A percentile compares a stretch with the other conserved stretches of the same genome.
Conservation (phyloP, 2,797 vertebrate genomes). For the Artibeus jamaicensis region DNA sequence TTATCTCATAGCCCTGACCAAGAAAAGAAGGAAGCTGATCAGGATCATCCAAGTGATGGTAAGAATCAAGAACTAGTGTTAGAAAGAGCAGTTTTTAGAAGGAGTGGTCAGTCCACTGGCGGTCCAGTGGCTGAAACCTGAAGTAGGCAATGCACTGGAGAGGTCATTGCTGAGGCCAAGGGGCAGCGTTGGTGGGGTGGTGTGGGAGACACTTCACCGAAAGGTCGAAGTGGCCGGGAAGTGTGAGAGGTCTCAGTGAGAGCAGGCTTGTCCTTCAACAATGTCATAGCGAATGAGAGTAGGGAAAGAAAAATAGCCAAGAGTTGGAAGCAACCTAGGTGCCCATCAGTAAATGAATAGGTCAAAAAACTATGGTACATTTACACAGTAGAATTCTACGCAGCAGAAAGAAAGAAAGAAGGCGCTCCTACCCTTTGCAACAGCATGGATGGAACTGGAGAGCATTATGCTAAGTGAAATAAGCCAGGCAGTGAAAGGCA, state of each 20-base stretch:
- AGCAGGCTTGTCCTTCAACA: background rate
- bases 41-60: background rate
- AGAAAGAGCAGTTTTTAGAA: background rate
- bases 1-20: background rate
- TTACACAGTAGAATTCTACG: too few species aligned
- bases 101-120: background rate
- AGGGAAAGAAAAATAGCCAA: background rate
- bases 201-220: background rate
- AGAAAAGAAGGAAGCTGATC: background rate
- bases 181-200: background rate
- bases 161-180: background rate
- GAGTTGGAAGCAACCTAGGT: too few species aligned
- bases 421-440: too few species aligned
- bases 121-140: background rate
- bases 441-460: too few species aligned
- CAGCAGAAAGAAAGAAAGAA: too few species aligned
- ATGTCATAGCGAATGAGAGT: background rate
- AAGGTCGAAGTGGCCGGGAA: background rate
- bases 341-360: too few species aligned
- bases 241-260: background rate
- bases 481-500: too few species aligned
- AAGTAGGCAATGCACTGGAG: background rate
- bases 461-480: too few species aligned
- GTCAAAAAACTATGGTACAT: too few species aligned
- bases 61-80: background rate